Conservation (phyloP, 1,140 invertebrate species). For the Drosophila guanche region DNA sequence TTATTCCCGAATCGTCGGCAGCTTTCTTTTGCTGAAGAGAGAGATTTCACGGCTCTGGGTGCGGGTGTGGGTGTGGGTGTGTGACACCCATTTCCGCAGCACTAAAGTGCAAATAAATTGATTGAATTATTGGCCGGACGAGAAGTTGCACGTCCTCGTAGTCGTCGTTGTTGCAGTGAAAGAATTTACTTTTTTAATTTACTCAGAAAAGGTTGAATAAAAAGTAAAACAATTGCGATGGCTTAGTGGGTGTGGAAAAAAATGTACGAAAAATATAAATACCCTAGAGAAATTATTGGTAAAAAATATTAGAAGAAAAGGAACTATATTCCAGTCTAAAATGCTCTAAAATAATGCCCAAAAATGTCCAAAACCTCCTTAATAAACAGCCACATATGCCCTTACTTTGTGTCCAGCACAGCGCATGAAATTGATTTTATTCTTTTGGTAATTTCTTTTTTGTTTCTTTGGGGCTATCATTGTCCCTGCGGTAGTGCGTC, state of each 20-base stretch:
- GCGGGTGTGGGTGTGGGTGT: background rate
- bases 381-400: no score
- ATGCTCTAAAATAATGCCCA: no score
- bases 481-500: conserved; percentile 53
- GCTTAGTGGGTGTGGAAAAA: background rate
- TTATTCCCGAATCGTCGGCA: conserved; percentile 47
- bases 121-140: conserved; percentile 63
- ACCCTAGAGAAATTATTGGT: background rate
- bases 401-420: conserved; percentile 16
- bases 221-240: conserved; percentile 25
- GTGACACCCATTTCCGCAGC: conserved; percentile 16
- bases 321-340: no score
- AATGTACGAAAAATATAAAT: background rate
- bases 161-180: conserved; percentile 14
- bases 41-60: conserved; percentile 10
- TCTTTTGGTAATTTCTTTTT: conserved; percentile 26
- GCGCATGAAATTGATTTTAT: conserved; percentile 31
- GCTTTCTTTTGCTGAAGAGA: conserved; percentile 28
- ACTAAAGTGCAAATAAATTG: conserved; percentile 64
- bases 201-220: conserved; percentile 36
- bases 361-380: no score
- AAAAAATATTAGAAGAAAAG: no score
- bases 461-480: conserved; percentile 40
- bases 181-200: conserved; percentile 60
- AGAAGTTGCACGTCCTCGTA: conserved; percentile 18